Conservation (phyloP, 2,113 vertebrate genomes). For the Urocynchramus pylzowi region DNA sequence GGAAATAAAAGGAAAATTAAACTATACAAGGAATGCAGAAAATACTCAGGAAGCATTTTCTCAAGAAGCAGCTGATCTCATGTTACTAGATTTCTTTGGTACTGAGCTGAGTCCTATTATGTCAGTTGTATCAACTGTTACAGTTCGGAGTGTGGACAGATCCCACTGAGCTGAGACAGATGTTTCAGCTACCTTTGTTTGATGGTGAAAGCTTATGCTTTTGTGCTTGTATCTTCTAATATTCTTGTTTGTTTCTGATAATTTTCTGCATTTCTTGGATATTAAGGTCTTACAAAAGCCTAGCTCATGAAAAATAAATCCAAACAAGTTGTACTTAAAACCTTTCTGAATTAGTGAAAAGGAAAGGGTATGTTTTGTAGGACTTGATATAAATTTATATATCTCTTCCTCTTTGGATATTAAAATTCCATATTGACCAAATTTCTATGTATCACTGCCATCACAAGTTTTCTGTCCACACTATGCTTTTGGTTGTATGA, state of each 20-base stretch:
- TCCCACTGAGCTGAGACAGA: conserved; percentile 1
- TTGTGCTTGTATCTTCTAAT: conserved; percentile 56
- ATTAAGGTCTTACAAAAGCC: background rate
- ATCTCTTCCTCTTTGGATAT: background rate
- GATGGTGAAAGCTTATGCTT: conserved; percentile 16
- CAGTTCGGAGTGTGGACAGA: background rate
- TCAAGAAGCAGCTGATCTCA: background rate
- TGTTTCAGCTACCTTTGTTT: conserved; percentile 37
- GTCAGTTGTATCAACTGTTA: background rate
- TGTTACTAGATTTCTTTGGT: background rate
- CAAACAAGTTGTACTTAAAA: background rate
- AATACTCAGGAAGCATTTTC: background rate
- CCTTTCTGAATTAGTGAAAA: conserved; percentile 28
- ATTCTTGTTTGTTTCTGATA: conserved; percentile 42
- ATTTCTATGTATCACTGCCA: conserved; percentile 68
- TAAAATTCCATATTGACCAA: conserved; percentile 3
- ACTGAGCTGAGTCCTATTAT: background rate
- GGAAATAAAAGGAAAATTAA: background rate
- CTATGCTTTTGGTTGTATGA: conserved; percentile 73
- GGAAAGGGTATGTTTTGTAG: conserved; percentile 17
- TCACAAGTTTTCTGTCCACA: conserved; percentile 70
- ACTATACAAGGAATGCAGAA: conserved; percentile 23
- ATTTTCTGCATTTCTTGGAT: conserved; percentile 55
- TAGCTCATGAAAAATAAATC: background rate
- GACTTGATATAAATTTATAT: background rate